These are phyloP conservation scores for Arizona elegans DNA, from an alignment of 2,113 vertebrate genomes.

Conservation along the genomic window DNA sequence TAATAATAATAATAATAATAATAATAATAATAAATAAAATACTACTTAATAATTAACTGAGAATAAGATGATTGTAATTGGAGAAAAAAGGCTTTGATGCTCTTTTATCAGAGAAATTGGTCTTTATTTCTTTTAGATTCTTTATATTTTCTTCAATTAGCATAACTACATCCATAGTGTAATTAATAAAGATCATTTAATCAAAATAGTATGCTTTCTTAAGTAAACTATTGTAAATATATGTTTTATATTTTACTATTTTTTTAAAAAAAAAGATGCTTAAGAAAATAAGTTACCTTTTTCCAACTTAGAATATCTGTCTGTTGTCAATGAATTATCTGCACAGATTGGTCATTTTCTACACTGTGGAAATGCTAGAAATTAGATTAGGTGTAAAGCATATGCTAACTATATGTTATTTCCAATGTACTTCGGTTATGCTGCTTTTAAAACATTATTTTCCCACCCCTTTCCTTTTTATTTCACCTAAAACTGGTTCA, in stretches of 20 bases:
- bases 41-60: too few species aligned
- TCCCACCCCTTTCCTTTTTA: not conserved
- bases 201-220: conserved; percentile 50
- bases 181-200: conserved; percentile 40
- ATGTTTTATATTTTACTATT: conserved; percentile 33
- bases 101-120: not conserved
- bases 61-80: not conserved
- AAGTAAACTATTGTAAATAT: not conserved
- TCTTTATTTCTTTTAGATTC: not conserved
- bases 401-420: conserved; percentile 14
- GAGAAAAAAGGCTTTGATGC: not conserved
- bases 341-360: not conserved
- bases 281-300: not conserved
- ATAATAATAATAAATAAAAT: too few species aligned
- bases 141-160: not conserved
- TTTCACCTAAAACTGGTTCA: not conserved
- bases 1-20: too few species aligned
- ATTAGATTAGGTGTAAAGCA: not conserved
- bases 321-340: not conserved
- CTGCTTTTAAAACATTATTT: conserved; percentile 6
- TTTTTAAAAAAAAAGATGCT: conserved; percentile 22
- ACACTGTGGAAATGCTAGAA: not conserved
- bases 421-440: not conserved
- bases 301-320: not conserved
- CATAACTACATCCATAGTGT: conserved; percentile 16